These are phyloP conservation scores for Trachelus stipa DNA, from an alignment of 2,888 invertebrate species.

Conservation along the genomic window DNA sequence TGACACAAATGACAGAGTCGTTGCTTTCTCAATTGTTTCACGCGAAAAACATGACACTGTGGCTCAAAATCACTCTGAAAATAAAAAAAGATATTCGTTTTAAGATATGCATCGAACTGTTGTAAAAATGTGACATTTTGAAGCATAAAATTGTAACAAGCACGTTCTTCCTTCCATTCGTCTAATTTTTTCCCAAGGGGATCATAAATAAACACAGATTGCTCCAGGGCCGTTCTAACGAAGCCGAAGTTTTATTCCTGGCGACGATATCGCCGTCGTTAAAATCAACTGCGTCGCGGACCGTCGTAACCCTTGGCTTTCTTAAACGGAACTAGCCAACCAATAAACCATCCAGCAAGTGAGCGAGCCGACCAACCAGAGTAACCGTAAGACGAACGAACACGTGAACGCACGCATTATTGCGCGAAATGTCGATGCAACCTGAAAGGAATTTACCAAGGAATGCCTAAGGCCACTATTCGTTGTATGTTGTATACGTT, in stretches of 20 bases:
- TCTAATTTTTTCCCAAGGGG: background rate
- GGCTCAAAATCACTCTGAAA: constrained; percentile 77
- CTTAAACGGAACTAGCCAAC: background rate
- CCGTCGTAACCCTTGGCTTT: background rate
- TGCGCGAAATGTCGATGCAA: constrained; percentile 24
- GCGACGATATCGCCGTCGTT: background rate
- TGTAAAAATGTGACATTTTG: background rate
- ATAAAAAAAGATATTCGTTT: constrained; percentile 39
- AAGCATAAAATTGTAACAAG: background rate
- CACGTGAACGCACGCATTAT: constrained; percentile 24
- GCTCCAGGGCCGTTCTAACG: background rate
- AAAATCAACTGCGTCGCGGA: background rate
- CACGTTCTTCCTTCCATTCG: background rate
- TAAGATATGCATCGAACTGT: background rate
- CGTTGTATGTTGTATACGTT: background rate
- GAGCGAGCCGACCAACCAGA: background rate
- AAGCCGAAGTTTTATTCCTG: background rate
- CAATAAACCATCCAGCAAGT: background rate
- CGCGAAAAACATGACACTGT: constrained; percentile 80
- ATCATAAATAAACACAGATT: background rate
- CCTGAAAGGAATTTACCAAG: constrained; percentile 36
- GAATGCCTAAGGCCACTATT: constrained; percentile 36
- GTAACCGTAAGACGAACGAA: constrained; percentile 5
- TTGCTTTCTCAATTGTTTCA: constrained; percentile 80
- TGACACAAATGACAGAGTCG: constrained; percentile 84